Base-by-base conservation (phyloP, 2,888 invertebrate genomes). In the Parnassius glacialis region DNA sequence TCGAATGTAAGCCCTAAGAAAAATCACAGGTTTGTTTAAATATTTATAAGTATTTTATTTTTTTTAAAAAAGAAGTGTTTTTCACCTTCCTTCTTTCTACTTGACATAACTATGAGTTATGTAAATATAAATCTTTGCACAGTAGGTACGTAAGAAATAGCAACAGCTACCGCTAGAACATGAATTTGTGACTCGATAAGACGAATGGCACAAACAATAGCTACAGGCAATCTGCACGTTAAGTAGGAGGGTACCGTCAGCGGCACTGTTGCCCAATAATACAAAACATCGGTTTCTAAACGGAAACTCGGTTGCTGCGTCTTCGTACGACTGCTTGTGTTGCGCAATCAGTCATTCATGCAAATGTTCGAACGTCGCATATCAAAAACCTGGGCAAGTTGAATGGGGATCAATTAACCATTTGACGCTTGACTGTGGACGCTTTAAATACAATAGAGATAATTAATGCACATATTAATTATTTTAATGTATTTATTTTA, bases 301-400 rank as follows among this genome's bases (percentile, higher is more conserved):
- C 83, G 87, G 86, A 87, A 86, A 85, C 80, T 68, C 73, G 71
- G 74, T 78, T 79, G 76, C 74, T 70, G 71, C 70, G 71, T 74
- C 78, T 81, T 76, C 79, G 73, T 80, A 79, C 73, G 75, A 64
- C 70, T 1, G 45, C 25, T 5, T 3, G 25, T 5, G 16, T 16
- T 16, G 16, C 16, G 80, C 81, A 86, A 87, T 74, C 76, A 75
- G 74, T 79, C 83, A 84, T 84, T 82, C 82, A 85, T 81, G 81
- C 82, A 83, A 81, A 78, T 70, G 72, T 64, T 73, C 74, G 85
- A 86, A 85, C 85, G 85, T 79, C 83, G 80, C 66, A 70, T 71
- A 78, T 74, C 75, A 75, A 79, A 78, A 47, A 78, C 73, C 73
- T 79, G 70, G 75, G 74, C 74, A 70, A 70, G 77, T 71, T 76